These are phyloP conservation scores for Gasteruption jaculator DNA, from an alignment of 2,888 invertebrate genomes.

Conservation along the genomic window DNA sequence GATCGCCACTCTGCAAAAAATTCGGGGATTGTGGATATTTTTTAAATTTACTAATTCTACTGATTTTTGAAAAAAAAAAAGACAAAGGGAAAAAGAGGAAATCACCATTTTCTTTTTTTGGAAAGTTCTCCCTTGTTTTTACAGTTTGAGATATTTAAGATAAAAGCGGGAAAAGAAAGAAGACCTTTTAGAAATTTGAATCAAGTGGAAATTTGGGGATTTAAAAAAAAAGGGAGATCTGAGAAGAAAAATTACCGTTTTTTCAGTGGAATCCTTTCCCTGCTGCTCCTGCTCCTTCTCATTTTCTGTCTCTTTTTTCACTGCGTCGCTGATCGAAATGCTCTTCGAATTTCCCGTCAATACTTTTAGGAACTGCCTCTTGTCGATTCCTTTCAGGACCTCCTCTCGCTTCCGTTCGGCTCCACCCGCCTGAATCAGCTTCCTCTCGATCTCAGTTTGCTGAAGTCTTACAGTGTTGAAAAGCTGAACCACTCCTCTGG, in stretches of 20 bases:
- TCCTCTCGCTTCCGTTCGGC: constrained; percentile 76
- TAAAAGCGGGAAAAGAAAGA: background rate
- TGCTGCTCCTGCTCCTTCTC: too few species aligned
- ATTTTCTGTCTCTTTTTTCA: too few species aligned
- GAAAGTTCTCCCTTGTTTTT: background rate
- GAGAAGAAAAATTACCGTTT: too few species aligned
- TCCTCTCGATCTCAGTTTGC: constrained; percentile 70
- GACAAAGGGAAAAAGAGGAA: too few species aligned
- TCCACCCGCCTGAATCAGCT: constrained; percentile 68
- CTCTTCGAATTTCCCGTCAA: constrained; percentile 62
- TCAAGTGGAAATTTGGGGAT: too few species aligned
- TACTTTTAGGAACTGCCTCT: constrained; percentile 71
- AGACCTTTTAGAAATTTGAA: too few species aligned
- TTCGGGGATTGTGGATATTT: constrained; percentile 10
- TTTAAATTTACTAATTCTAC: constrained; percentile 10
- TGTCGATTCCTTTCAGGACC: constrained; percentile 70
- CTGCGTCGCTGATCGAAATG: too few species aligned
- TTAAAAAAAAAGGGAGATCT: background rate
- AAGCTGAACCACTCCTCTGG: constrained; percentile 86
- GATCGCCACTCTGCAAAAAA: constrained; percentile 18
- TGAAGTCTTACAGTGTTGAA: constrained; percentile 88
- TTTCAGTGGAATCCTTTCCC: too few species aligned
- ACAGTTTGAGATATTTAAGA: background rate
- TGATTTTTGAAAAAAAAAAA: background rate
- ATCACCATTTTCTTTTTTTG: constrained; percentile 23